Evolutionary conservation across 1,140 invertebrate genomes (phyloP), one percentile per base, ranked within the genome.

Genomic region (Drosophila carrolli): DNA sequence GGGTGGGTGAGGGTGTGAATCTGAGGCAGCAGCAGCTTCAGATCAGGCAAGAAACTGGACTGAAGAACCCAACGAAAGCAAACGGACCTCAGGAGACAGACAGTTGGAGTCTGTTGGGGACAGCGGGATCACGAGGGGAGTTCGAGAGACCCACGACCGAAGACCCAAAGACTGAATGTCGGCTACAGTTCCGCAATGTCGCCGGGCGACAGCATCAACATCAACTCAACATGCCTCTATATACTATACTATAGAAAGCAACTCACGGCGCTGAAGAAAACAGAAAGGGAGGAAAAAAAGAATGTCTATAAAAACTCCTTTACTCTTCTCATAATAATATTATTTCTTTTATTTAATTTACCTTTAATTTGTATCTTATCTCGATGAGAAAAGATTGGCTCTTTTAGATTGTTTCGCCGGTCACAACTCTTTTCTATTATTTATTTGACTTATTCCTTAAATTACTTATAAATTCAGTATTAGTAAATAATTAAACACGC

Each of bases 221-320:
- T 74, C 67, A 71, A 71, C 51, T 71, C 70, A 74, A 74, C 71
- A 63, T 74, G 58, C 50, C 47, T 74, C 63, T 41, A 70, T 71
- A 78, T 60, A 73, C 51, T 55, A 38, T 47, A 48, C 51, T 55
- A 35, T 47, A 48, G 66, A 78, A 71, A 63, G 75, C 67, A 65
- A 32, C 43, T 27, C n/a, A 40, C 23, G 27, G 44, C 57, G 55
- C 56, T 32, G 48, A 60, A 41, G 47, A 77, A 62, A 58, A 29
- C 14, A 41, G 48, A 46, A 46, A 32, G 47, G 47, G 96, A 97
- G 93, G 27, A 50, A 35, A 14, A 40, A 63, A 53, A 58, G 35
- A 23, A 23, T 23, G 44, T 68, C 53, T 41, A 57, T 38, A 14
- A 67, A 54, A 27, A 32, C 37, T 57, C 35, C 60, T 76, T 16